Evolutionary conservation across 2,888 invertebrate species (phyloP), one percentile per base, ranked within the genome.

Genomic region (Adelphocoris suturalis): DNA sequence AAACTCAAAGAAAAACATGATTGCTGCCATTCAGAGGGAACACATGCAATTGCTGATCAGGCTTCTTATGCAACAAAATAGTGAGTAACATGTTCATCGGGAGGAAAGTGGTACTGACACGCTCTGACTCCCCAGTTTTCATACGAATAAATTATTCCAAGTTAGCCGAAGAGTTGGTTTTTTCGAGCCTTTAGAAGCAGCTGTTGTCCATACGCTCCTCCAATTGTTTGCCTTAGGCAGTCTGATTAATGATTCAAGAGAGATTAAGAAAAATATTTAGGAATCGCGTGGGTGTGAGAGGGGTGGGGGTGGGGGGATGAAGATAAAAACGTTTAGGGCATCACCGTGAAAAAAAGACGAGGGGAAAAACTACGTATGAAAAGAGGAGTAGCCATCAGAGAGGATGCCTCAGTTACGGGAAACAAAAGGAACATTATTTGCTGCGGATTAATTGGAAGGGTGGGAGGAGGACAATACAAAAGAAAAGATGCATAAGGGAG

Each of bases 391-490:
- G 86, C 86, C 86, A 28, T 84, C 75, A 52, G 85, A 76, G 86
- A 75, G 78, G 82, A 82, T 52, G 55, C 76, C 12, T 76, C 55
- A 78, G 57, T 19, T 52, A 23, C 37, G 55, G 86, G 27, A 86
- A 90, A 85, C 90, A 84, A 68, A 86, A 86, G 84, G 61, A 37
- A 68, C 86, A 86, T 86, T 86, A 86, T 86, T 86, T 86, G 86
- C 28, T 86, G 57, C 46, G 61, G 68, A 86, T 86, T 86, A 86
- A 86, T 86, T 76, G 87, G 48, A 55, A 87, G 90, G 90, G 82
- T 89, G 23, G 68, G 76, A 68, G 68, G 76, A 68, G 76, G n/a
- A 82, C 52, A 82, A 80, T 4, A 37, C 37, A 37, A 57, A 81
- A 89, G 52, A 89, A 85, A 75, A 86, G 86, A 68, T 80, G 87